phyloP scores from a whole-genome alignment of 2,113 vertebrate species.

The Notarius quadriscutis region DNA sequence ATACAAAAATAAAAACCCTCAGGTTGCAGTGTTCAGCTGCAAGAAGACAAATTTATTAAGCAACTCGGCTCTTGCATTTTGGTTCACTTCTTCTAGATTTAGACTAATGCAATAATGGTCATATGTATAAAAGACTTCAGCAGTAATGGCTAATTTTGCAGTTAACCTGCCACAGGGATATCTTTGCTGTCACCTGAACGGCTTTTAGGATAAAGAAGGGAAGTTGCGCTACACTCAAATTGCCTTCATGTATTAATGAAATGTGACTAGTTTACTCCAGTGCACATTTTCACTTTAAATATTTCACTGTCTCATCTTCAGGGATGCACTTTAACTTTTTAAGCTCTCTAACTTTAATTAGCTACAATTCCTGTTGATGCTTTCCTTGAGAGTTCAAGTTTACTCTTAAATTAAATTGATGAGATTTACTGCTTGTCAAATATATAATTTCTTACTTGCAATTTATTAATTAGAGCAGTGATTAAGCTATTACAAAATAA shows the following conservation, averaged over 20 bases:
- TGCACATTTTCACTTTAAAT: neutral
- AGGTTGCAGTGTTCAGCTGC: neutral
- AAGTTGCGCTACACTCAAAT: neutral
- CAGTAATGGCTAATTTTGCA: neutral
- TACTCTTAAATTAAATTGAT: neutral
- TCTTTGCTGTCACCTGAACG: neutral
- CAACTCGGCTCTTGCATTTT: neutral
- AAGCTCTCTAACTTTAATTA: neutral
- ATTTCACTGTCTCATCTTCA: neutral
- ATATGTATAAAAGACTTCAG: neutral
- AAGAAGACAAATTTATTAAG: neutral
- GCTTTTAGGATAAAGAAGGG: neutral
- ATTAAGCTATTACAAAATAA: neutral
- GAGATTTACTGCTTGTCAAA: neutral
- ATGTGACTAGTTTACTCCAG: neutral
- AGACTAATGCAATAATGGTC: neutral
- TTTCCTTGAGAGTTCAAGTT: neutral
- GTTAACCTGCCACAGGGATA: neutral
- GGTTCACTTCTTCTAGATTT: neutral
- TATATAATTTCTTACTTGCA: neutral
- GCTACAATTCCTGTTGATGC: neutral
- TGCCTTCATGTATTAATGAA: neutral
- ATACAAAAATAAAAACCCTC: neutral
- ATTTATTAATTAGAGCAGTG: neutral
- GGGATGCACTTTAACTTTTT: neutral